Conservation (phyloP, 2,888 invertebrate genomes). For the Brachypalpus laphriformis region DNA sequence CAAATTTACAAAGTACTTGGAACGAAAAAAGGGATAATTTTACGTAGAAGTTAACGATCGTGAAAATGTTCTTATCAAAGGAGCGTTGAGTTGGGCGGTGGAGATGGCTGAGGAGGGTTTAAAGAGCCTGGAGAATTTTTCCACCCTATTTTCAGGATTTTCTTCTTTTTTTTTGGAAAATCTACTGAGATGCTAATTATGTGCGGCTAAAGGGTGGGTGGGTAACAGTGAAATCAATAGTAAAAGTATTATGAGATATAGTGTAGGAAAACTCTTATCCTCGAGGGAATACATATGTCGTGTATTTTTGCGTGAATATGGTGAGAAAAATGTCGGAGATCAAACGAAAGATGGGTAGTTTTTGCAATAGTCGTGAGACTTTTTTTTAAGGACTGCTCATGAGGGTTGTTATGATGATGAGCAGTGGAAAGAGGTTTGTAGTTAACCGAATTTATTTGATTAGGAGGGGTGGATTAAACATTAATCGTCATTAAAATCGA, state of each 20-base stretch:
- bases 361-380: constrained; percentile 2
- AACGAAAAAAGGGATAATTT: constrained; percentile 74
- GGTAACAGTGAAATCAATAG: neutral
- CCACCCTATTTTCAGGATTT: constrained; percentile 66
- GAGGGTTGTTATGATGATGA: too few species aligned
- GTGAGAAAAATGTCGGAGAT: constrained; percentile 41
- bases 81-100: constrained; percentile 58
- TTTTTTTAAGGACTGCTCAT: too few species aligned
- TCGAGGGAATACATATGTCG: constrained; percentile 56
- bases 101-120: constrained; percentile 10
- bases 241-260: constrained; percentile 17
- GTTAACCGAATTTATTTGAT: too few species aligned
- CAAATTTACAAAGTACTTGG: constrained; percentile 74
- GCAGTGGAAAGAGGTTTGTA: too few species aligned
- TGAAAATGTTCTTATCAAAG: constrained; percentile 74
- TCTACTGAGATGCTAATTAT: constrained; percentile 65
- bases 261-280: constrained; percentile 4
- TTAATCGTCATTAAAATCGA: too few species aligned
- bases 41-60: constrained; percentile 74
- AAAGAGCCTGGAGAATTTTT: constrained; percentile 52
- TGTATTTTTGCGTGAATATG: constrained; percentile 4
- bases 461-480: too few species aligned
- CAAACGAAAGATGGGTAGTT: constrained; percentile 35
- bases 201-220: constrained; percentile 50
- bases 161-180: neutral